Percentiles rank a stretch among this genome's conserved stretches.
These are phyloP conservation scores for Andricus grossulariae DNA, from an alignment of 1,140 invertebrate species.

Conservation along the genomic window DNA sequence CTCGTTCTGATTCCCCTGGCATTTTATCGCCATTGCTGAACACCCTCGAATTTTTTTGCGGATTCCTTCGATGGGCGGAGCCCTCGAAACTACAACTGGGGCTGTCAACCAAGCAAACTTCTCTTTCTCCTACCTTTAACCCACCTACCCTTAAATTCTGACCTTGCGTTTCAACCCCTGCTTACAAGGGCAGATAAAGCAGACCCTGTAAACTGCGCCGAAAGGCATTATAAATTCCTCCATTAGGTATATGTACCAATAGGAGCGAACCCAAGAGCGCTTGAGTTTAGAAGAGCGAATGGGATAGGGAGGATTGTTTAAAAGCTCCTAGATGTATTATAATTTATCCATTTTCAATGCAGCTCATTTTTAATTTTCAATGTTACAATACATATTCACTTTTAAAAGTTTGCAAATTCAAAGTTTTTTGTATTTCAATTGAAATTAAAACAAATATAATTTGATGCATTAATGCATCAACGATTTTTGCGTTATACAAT, in stretches of 20 bases:
- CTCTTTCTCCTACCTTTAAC: constrained; percentile 41
- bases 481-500: no score
- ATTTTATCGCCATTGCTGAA: constrained; percentile 15
- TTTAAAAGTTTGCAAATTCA: no score
- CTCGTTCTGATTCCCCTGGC: not conserved
- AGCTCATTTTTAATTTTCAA: no score
- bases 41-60: constrained; percentile 35
- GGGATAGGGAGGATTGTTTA: no score
- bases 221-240: constrained; percentile 27
- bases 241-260: constrained; percentile 15
- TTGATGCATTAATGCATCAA: no score
- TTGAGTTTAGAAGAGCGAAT: no score
- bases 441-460: no score
- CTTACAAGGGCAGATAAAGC: constrained; percentile 34
- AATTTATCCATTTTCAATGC: no score
- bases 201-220: constrained; percentile 29
- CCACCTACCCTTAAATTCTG: constrained; percentile 59
- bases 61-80: constrained; percentile 62
- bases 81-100: constrained; percentile 51
- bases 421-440: no score
- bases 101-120: constrained; percentile 65
- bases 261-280: not conserved
- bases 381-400: no score
- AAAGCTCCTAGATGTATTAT: no score
- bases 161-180: constrained; percentile 54